A percentile compares a stretch with the other conserved stretches of the same genome.
Conservation (phyloP, 2,113 vertebrate species). For the Poeciliopsis retropinna region DNA sequence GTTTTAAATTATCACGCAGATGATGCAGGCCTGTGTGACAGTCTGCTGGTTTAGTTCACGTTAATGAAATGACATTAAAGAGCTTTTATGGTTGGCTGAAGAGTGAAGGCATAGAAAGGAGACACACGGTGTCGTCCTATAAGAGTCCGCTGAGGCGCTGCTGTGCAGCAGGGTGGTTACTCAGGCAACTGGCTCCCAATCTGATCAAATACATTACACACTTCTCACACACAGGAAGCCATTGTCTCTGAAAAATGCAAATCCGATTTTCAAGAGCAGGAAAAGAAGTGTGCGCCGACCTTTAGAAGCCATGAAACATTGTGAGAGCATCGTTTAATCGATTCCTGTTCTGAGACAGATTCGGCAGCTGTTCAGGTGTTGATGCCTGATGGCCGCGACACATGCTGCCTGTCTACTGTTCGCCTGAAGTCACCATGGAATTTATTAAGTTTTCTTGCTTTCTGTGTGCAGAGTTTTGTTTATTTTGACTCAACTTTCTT, state of each 20-base stretch:
- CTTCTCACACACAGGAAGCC: slow-evolving; percentile 47
- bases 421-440: slow-evolving; percentile 5
- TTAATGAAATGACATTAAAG: slow-evolving; percentile 59
- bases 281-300: slow-evolving; percentile 17
- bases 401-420: background rate
- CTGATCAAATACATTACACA: slow-evolving; percentile 43
- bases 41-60: slow-evolving; percentile 57
- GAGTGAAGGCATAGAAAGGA: slow-evolving; percentile 45
- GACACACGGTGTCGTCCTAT: slow-evolving; percentile 8
- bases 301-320: slow-evolving; percentile 18
- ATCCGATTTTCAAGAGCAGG: slow-evolving; percentile 41
- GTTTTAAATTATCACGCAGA: slow-evolving; percentile 63
- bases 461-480: slow-evolving; percentile 16
- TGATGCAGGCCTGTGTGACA: slow-evolving; percentile 54
- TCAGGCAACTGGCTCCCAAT: slow-evolving; percentile 42
- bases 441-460: slow-evolving; percentile 35
- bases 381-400: slow-evolving; percentile 22
- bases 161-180: slow-evolving; percentile 36
- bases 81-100: slow-evolving; percentile 49
- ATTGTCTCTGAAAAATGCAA: slow-evolving; percentile 53
- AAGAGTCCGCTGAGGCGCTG: slow-evolving; percentile 12
- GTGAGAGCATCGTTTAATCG: slow-evolving; percentile 41
- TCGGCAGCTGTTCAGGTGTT: slow-evolving; percentile 20
- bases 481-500: background rate
- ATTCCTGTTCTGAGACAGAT: slow-evolving; percentile 35